Evolutionary conservation across 2,797 vertebrate species (phyloP).

Genomic region (Amniataba percoides): DNA sequence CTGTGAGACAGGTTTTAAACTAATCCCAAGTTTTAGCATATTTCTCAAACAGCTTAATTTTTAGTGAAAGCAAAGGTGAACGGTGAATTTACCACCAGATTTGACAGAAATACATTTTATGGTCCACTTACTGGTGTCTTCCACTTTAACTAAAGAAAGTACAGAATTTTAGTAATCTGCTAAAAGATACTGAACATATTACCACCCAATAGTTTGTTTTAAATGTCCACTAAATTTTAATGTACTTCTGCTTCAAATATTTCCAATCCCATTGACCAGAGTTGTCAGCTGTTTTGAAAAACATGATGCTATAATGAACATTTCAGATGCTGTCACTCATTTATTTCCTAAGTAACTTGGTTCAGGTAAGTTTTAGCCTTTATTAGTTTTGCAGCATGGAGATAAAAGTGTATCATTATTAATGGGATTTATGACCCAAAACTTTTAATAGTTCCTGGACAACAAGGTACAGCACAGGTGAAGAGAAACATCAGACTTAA

Average conservation of each 20-base stretch:
- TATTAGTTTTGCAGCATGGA: not conserved
- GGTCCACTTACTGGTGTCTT: not conserved
- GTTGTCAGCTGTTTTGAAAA: not conserved
- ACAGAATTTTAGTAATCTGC: not conserved
- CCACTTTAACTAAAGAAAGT: not conserved
- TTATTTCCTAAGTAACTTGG: not conserved
- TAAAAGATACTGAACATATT: not conserved
- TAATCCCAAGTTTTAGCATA: not conserved
- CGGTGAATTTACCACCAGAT: not conserved
- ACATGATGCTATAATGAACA: not conserved
- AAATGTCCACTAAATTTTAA: not conserved
- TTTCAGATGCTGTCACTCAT: not conserved
- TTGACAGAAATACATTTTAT: too few species aligned
- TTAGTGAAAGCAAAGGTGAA: not conserved
- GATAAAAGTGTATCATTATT: slow-evolving; percentile 10
- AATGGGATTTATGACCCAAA: not conserved
- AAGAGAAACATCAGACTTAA: too few species aligned
- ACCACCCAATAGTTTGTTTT: not conserved
- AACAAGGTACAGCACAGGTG: not conserved
- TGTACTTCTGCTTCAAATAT: not conserved
- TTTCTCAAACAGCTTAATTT: too few species aligned
- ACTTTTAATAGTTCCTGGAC: too few species aligned
- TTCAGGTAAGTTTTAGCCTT: not conserved
- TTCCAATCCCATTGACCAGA: too few species aligned
- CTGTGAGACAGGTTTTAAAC: not conserved